Evolutionary conservation across 2,113 vertebrate genomes (phyloP).

Genomic region (Neotragus pygmaeus): DNA sequence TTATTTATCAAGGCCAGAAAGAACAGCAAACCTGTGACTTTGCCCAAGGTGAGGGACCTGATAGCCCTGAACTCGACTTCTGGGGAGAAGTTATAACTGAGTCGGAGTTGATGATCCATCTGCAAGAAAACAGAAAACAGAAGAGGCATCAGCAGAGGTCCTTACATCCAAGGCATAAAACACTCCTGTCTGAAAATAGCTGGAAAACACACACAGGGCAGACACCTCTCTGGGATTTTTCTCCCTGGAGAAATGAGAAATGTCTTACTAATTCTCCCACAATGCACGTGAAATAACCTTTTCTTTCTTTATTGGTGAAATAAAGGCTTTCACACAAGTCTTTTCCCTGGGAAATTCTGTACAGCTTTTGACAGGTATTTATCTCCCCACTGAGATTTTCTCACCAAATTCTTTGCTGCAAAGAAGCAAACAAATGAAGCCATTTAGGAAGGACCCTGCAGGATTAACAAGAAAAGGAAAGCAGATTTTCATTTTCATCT

Average conservation of each 20-base stretch:
- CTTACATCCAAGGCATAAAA: not conserved
- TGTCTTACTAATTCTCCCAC: conserved; percentile 43
- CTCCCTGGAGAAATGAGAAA: conserved; percentile 55
- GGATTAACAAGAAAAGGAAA: not conserved
- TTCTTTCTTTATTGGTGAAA: conserved; percentile 16
- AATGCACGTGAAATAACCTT: not conserved
- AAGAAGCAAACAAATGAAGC: conserved; percentile 49
- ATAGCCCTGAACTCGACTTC: conserved; percentile 89
- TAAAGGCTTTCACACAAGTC: conserved; percentile 48
- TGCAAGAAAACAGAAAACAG: conserved; percentile 72
- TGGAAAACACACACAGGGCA: not conserved
- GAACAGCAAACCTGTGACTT: conserved; percentile 85
- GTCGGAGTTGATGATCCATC: conserved; percentile 91
- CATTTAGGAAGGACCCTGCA: not conserved
- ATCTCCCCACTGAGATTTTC: conserved; percentile 39
- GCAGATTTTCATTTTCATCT: not conserved
- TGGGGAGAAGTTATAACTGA: conserved; percentile 90
- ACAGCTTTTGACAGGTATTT: conserved; percentile 61
- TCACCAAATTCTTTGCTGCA: conserved; percentile 39
- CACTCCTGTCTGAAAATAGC: not conserved
- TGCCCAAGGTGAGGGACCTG: conserved; percentile 93
- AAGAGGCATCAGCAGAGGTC: not conserved
- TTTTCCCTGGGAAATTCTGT: conserved; percentile 50
- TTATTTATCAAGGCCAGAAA: not conserved
- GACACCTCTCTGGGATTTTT: not conserved